Conservation (phyloP, 2,113 vertebrate species). For the Dromaius novaehollandiae region DNA sequence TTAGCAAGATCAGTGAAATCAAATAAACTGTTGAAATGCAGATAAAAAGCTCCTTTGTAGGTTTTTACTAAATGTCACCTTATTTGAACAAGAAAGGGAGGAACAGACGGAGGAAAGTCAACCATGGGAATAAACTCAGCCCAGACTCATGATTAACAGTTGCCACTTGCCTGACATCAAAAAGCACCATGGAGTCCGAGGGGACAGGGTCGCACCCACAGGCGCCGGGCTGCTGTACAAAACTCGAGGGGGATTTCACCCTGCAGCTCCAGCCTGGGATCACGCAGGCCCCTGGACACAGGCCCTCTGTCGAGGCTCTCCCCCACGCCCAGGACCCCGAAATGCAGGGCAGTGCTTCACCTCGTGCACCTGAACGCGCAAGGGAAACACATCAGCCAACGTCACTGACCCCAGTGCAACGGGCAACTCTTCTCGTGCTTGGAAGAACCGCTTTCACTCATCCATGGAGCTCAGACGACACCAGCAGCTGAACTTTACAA, state of each 20-base stretch:
- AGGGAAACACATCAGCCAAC: not conserved
- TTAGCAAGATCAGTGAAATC: constrained; percentile 41
- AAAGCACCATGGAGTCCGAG: not conserved
- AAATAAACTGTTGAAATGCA: constrained; percentile 3
- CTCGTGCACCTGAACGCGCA: fast-evolving
- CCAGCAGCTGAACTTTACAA: not conserved
- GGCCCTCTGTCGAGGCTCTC: not conserved
- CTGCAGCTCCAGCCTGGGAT: not conserved
- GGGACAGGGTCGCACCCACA: not conserved
- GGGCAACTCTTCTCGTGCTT: not conserved
- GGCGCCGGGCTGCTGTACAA: not conserved
- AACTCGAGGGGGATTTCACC: not conserved
- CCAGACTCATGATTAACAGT: not conserved
- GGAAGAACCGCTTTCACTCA: not conserved
- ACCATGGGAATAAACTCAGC: constrained; percentile 16
- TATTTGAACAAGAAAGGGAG: constrained; percentile 39
- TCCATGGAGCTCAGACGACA: not conserved
- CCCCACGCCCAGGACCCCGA: not conserved
- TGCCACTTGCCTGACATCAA: not conserved
- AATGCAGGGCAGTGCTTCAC: not conserved
- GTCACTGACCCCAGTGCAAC: not conserved
- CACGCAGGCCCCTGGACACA: not conserved
- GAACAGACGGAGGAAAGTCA: constrained; percentile 23
- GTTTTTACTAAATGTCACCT: not conserved
- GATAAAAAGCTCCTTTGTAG: constrained; percentile 24